Conservation (phyloP, 2,113 vertebrate species). For the Rostratula benghalensis region DNA sequence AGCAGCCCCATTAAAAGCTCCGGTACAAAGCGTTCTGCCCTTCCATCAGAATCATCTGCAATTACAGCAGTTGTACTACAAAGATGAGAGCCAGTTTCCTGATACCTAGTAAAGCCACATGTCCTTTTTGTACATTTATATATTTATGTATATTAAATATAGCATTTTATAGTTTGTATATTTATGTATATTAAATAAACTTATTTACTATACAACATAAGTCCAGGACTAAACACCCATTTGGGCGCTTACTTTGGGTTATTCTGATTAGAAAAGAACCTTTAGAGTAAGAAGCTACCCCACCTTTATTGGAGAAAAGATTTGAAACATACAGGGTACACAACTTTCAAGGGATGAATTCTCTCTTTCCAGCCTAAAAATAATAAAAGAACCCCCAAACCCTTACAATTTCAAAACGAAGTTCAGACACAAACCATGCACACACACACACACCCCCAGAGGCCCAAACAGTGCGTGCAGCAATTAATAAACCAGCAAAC, state of each 20-base stretch:
- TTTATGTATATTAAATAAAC: neutral
- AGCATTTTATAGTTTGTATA: too few species aligned
- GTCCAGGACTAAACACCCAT: neutral
- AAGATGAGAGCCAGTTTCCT: neutral
- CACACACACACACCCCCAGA: neutral
- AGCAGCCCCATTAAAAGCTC: neutral
- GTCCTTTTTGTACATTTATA: neutral
- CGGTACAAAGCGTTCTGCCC: neutral
- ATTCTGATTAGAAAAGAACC: neutral
- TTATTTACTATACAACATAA: neutral
- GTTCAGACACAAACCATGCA: accelerated
- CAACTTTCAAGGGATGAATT: neutral
- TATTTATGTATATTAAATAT: too few species aligned
- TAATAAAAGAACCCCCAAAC: neutral
- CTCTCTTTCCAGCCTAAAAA: neutral
- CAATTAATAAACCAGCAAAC: neutral
- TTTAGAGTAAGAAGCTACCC: neutral
- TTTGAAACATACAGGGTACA: neutral
- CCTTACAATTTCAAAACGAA: neutral
- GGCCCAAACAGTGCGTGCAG: neutral
- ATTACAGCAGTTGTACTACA: neutral
- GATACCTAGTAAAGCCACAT: neutral
- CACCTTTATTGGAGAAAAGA: neutral
- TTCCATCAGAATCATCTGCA: slow-evolving; percentile 15
- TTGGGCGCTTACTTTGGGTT: neutral